Percentiles rank a stretch among this genome's conserved stretches.
phyloP scores from a whole-genome alignment of 2,888 invertebrate species.

The Dusona sp. region DNA sequence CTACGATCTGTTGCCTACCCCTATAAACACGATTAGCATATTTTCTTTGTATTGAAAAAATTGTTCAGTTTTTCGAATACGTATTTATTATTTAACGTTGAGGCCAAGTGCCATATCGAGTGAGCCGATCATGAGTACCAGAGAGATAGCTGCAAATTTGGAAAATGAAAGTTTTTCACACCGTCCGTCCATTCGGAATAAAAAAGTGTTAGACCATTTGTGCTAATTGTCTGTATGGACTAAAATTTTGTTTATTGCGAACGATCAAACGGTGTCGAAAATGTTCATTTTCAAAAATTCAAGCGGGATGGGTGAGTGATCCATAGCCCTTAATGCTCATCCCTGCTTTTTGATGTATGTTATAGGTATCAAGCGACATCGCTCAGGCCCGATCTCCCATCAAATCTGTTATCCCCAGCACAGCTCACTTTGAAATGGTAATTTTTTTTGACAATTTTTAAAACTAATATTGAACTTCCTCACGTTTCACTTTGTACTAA shows the following conservation, averaged over 20 bases:
- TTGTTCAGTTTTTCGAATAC: slow-evolving; percentile 41
- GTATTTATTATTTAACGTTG: slow-evolving; percentile 68
- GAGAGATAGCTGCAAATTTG: no score
- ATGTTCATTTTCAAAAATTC: no score
- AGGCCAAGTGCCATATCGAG: no score
- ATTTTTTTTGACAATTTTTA: slow-evolving; percentile 69
- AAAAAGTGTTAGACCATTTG: no score
- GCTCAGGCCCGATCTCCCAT: slow-evolving; percentile 82
- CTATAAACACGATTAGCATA: neutral
- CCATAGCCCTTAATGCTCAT: no score
- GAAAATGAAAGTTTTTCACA: no score
- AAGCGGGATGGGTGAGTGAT: no score
- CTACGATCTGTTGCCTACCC: neutral
- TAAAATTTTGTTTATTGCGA: no score
- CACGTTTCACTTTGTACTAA: neutral
- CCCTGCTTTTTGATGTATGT: slow-evolving; percentile 72
- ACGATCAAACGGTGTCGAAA: no score
- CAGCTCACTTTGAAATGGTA: slow-evolving; percentile 84
- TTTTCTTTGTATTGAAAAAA: neutral
- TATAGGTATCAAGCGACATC: slow-evolving; percentile 83
- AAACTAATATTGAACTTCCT: neutral
- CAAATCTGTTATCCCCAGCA: slow-evolving; percentile 81
- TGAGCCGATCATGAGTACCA: no score
- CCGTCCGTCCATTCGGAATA: no score
- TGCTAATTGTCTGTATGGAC: no score